Evolutionary conservation across 2,888 invertebrate genomes (phyloP).

Genomic region (Drosophila peninsularis): DNA sequence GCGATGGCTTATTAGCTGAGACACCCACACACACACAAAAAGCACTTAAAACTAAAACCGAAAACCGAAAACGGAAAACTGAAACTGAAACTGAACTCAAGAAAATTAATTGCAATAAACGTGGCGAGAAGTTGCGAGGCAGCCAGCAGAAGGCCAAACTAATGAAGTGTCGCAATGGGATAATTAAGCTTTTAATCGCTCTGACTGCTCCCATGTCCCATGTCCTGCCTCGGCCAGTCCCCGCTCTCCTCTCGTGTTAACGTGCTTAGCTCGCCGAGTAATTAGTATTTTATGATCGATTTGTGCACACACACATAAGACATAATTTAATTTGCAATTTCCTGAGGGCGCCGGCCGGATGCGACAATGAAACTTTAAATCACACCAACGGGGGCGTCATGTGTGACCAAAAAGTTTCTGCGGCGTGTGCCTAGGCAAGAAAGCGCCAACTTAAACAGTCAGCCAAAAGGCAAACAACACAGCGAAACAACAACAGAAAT

Average conservation of each 20-base stretch:
- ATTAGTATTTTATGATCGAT: conserved; percentile 80
- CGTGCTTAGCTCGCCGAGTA: conserved; percentile 59
- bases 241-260: conserved; percentile 47
- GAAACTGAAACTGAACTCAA: conserved; percentile 65
- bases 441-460: conserved; percentile 71
- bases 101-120: conserved; percentile 79
- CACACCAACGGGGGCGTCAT: conserved; percentile 51
- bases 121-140: conserved; percentile 56
- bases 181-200: conserved; percentile 77
- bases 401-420: conserved; percentile 71
- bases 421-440: conserved; percentile 55
- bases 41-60: conserved; percentile 65
- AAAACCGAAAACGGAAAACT: conserved; percentile 47
- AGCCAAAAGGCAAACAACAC: conserved; percentile 54
- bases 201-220: conserved; percentile 29
- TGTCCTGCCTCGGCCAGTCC: not conserved
- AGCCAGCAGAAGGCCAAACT: conserved; percentile 52
- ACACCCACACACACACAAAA: conserved; percentile 13
- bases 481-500: conserved; percentile 14
- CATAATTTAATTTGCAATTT: conserved; percentile 75
- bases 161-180: conserved; percentile 80
- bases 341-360: conserved; percentile 21
- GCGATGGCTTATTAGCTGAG: conserved; percentile 20
- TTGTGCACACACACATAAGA: conserved; percentile 56
- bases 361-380: conserved; percentile 56